Percentiles rank a stretch among this genome's conserved stretches.
Conservation (phyloP, 2,797 vertebrate species). For the Syncerus caffer region DNA sequence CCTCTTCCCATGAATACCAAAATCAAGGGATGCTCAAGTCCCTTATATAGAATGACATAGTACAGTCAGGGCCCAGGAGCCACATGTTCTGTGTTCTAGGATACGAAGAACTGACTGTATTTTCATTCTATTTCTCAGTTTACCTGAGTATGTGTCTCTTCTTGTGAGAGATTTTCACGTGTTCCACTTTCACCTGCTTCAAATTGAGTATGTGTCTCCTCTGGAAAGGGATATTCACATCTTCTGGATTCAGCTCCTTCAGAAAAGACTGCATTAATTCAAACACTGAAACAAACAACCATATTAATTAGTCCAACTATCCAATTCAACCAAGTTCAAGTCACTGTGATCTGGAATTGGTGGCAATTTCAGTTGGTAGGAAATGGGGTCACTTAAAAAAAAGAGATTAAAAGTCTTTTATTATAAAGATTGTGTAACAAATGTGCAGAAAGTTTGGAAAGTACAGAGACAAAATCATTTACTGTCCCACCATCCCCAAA, state of each 20-base stretch:
- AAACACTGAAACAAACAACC: background rate
- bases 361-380: background rate
- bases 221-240: background rate
- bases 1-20: background rate
- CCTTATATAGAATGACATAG: background rate
- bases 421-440: background rate
- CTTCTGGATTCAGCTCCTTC: background rate
- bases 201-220: background rate
- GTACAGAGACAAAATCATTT: background rate
- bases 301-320: background rate
- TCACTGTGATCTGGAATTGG: background rate
- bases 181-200: background rate
- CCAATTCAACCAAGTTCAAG: background rate
- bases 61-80: background rate
- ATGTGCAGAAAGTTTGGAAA: background rate
- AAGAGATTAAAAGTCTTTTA: background rate
- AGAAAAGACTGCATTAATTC: background rate
- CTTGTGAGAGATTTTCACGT: background rate
- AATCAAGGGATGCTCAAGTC: background rate
- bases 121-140: background rate
- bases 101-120: background rate
- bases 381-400: background rate
- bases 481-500: background rate
- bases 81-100: background rate
- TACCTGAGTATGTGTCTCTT: background rate